Evolutionary conservation across 2,888 invertebrate genomes (phyloP).

Genomic region (Amiota communis): DNA sequence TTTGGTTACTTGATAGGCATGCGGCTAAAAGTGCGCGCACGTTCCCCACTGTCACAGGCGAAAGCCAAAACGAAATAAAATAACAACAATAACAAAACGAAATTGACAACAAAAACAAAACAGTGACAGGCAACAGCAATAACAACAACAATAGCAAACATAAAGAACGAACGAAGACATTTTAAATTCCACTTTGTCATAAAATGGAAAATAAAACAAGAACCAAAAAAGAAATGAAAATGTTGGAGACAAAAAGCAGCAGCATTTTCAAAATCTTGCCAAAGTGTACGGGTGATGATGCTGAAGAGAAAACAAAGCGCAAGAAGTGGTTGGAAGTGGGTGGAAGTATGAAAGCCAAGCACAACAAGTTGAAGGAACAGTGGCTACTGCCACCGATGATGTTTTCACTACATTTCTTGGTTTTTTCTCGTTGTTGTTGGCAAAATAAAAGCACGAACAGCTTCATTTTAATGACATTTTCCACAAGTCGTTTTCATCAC

Average conservation of each 20-base stretch:
- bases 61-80: constrained; percentile 11
- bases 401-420: no score
- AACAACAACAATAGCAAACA: constrained; percentile 14
- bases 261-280: constrained; percentile 48
- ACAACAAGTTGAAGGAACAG: no score
- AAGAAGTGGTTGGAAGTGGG: background rate
- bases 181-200: constrained; percentile 61
- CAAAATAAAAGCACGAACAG: constrained; percentile 11
- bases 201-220: constrained; percentile 53
- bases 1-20: background rate
- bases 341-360: no score
- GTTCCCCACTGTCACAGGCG: constrained; percentile 2
- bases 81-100: constrained; percentile 3
- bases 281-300: constrained; percentile 40
- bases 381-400: no score
- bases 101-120: constrained; percentile 31
- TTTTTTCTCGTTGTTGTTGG: background rate
- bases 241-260: constrained; percentile 34
- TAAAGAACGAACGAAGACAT: constrained; percentile 41
- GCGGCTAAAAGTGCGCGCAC: background rate
- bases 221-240: constrained; percentile 39
- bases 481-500: constrained; percentile 15
- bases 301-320: background rate
- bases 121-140: constrained; percentile 32
- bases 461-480: constrained; percentile 25